Base-by-base conservation (phyloP, 2,797 vertebrate genomes). In the Alectoris magna region DNA sequence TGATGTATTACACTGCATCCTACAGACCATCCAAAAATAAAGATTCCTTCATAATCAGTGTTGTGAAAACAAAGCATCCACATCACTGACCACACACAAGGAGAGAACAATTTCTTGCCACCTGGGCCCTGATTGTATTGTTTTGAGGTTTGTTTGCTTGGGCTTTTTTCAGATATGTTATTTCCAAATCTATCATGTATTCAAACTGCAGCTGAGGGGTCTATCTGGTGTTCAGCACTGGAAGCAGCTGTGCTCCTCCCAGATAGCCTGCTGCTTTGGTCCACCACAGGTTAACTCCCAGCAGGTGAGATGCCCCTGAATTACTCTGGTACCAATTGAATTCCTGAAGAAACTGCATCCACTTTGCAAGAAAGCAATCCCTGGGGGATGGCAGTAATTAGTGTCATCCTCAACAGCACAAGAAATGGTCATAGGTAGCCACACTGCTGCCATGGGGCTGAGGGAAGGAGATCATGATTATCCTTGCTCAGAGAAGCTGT, bases 1-100 rank as follows among this genome's bases (percentile, higher is more conserved):
- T 88, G 31, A 71, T 88, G 34, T 79, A 49, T 80, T 62, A 70
- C 51, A 79, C 4, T 76, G 56, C 89, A 64, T 44, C 23, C 41
- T 84, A 78, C 80, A 95, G 48, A 94, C 41, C 26, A 73, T 64
- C 48, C 56, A 78, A 93, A 96, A 87, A 36, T 44, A 89, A 93
- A 92, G 81, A 76, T 7, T 41, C n/a, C 85, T 88, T 94, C 70
- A 64, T 88, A 80, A 56, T 46, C 79, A 81, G 22, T 68, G 67
- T 79, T 93, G 44, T 82, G 80, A 76, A 93, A 94, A 93, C 77
- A 93, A 83, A 31, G 34, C 27, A 29, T 53, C 76, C 75, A 41
- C 31, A 58, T 44, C 75, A 88, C 55, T 46, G 88, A 83, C 72
- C 84, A 76, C 64, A 92, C 53, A 91, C 34, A 64, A 84, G 16